These are phyloP conservation scores for Zaprionus capensis DNA, from an alignment of 1,140 invertebrate species.

Conservation along the genomic window DNA sequence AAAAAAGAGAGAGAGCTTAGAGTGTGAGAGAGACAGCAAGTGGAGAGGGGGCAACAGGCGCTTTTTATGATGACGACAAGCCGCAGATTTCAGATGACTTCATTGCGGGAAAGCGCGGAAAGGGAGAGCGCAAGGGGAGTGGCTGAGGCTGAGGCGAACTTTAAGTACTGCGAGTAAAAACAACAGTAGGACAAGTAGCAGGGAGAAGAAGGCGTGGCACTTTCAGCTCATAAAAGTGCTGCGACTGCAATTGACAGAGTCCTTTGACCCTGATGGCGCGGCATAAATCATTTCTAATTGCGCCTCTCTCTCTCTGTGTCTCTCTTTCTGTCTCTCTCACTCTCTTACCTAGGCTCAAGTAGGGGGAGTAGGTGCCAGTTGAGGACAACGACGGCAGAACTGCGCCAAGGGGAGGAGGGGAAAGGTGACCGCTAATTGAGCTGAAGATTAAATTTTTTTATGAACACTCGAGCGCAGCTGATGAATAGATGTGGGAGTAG, in stretches of 20 bases:
- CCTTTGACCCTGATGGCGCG: slow-evolving; percentile 57
- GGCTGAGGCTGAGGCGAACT: neutral
- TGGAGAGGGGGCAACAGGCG: neutral
- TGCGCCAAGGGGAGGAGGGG: neutral
- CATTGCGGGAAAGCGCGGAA: slow-evolving; percentile 36
- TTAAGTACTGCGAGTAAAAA: slow-evolving; percentile 4
- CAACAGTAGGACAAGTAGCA: slow-evolving; percentile 4
- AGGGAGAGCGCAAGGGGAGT: neutral
- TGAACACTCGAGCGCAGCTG: slow-evolving; percentile 30
- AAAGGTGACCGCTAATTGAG: slow-evolving; percentile 55
- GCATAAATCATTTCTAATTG: slow-evolving; percentile 79
- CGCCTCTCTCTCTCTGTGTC: neutral
- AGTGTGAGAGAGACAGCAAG: neutral
- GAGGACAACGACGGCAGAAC: slow-evolving; percentile 19
- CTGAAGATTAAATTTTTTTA: slow-evolving; percentile 63
- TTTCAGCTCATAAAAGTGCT: slow-evolving; percentile 57
- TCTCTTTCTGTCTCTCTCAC: neutral
- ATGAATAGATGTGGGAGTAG: neutral
- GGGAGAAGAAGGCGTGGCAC: neutral
- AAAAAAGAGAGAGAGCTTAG: neutral
- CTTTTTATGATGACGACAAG: slow-evolving; percentile 51
- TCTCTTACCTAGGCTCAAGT: too few relatives aligned
- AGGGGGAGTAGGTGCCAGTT: neutral
- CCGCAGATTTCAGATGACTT: slow-evolving; percentile 68
- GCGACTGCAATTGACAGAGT: slow-evolving; percentile 52